phyloP scores from a whole-genome alignment of 1,140 invertebrate species.

The Whitmania pigra region DNA sequence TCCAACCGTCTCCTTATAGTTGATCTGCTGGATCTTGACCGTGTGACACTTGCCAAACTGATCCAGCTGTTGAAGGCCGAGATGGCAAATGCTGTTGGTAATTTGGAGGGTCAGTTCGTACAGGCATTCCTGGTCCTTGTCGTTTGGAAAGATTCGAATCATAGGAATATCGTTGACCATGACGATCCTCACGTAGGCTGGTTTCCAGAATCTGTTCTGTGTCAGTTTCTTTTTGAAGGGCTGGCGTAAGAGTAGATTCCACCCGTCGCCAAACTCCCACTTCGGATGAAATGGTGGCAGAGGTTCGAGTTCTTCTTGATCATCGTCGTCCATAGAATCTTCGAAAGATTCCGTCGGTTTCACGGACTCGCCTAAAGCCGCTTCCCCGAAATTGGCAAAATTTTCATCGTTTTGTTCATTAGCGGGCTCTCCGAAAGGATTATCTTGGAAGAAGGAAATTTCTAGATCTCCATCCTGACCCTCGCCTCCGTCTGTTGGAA shows the following conservation, averaged over 20 bases:
- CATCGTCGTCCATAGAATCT: conserved; percentile 46
- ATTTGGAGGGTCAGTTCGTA: conserved; percentile 71
- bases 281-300: conserved; percentile 74
- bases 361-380: conserved; percentile 24
- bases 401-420: conserved; percentile 28
- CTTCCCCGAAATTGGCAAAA: conserved; percentile 34
- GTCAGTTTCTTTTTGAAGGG: conserved; percentile 98
- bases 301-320: conserved; percentile 81
- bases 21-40: conserved; percentile 91
- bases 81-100: conserved; percentile 64
- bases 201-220: conserved; percentile 80
- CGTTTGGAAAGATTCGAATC: conserved; percentile 18
- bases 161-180: conserved; percentile 56
- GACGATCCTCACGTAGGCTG: conserved; percentile 71
- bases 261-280: conserved; percentile 63
- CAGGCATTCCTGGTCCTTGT: conserved; percentile 31
- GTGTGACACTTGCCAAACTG: conserved; percentile 98
- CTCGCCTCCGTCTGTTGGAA: conserved; percentile 13
- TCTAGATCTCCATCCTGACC: conserved; percentile 27
- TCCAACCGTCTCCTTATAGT: conserved; percentile 93
- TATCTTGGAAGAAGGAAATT: conserved; percentile 49
- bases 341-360: conserved; percentile 61
- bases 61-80: conserved; percentile 88
- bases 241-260: conserved; percentile 89
- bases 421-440: conserved; percentile 62